These are phyloP conservation scores for Corythaeola cristata DNA, from an alignment of 2,113 vertebrate species.

Conservation along the genomic window DNA sequence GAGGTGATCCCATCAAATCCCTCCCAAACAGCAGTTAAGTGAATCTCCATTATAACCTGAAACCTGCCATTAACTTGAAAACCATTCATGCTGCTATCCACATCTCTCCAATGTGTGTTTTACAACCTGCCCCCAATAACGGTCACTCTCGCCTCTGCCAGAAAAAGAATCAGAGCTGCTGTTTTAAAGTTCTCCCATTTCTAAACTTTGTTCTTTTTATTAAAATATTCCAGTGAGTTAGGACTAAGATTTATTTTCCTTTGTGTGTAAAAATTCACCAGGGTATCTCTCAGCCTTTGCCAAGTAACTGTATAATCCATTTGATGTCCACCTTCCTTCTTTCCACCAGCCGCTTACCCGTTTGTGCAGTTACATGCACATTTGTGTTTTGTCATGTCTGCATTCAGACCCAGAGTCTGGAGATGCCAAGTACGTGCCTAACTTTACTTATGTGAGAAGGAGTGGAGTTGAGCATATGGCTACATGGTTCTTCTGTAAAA, in stretches of 20 bases:
- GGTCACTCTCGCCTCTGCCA: neutral
- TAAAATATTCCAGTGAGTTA: neutral
- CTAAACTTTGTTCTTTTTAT: neutral
- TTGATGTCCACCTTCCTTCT: conserved; percentile 14
- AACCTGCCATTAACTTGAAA: neutral
- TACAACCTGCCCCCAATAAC: neutral
- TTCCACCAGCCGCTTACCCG: neutral
- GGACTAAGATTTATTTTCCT: neutral
- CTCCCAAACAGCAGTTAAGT: neutral
- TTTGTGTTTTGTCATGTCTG: conserved; percentile 55
- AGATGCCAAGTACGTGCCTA: conserved; percentile 59
- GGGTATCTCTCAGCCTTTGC: neutral
- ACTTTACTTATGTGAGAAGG: neutral
- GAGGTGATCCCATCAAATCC: neutral
- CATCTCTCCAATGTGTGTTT: neutral
- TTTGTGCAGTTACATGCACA: neutral
- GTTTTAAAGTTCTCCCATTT: neutral
- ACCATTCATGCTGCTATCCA: neutral
- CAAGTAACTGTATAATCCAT: neutral
- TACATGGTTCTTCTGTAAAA: neutral
- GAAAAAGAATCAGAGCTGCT: neutral
- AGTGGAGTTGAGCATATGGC: conserved; percentile 41
- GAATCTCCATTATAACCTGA: neutral
- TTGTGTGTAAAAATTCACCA: neutral
- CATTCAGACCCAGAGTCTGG: neutral